Base-by-base conservation (phyloP, 2,797 vertebrate genomes). In the Enoplosus armatus region DNA sequence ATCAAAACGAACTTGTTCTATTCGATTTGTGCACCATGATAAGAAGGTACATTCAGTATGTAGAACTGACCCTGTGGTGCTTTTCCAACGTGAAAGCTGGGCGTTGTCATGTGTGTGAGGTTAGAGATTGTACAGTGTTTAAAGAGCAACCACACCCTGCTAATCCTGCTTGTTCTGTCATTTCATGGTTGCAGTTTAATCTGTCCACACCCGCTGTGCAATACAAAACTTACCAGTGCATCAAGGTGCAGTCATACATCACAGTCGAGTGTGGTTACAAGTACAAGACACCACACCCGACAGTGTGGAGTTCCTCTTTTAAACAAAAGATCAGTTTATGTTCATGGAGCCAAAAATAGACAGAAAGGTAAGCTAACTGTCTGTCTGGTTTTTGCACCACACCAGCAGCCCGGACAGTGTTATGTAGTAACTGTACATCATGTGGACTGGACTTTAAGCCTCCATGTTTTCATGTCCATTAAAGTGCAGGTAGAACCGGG, bases 91-190 rank as follows among this genome's bases (percentile, higher is more conserved):
- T 68, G 45, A 67, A 18, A 77, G n/a, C 61, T 74, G 37, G 27
- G 33, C 12, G 26, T 72, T 43, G 56, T 22, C 70, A 18, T 41
- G n/a, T 45, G 56, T 69, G 37, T 75, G 68, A 71, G 56, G 56
- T 45, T 12, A 24, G 48, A 65, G 47, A 64, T 64, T 29, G 3
- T 29, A 39, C 31, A 26, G 62, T 53, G 65, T 78, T 79, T 72
- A 43, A 75, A 71, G 45, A 33, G 65, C 22, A n/a, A 62, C 71
- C 37, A 58, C 79, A 62, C 76, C 69, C 56, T 39, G 48, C 29
- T 77, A 65, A 79, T 72, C 27, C 59, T 54, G 58, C 55, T 58
- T 39, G 41, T 53, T 75, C 61, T 77, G 35, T 66, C 14, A 2
- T 45, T 60, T 77, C 26, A 65, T 51, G 27, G 31, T 41, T 62